These are phyloP conservation scores for Lasioglossum baleicum DNA, from an alignment of 1,140 invertebrate species.

Conservation along the genomic window DNA sequence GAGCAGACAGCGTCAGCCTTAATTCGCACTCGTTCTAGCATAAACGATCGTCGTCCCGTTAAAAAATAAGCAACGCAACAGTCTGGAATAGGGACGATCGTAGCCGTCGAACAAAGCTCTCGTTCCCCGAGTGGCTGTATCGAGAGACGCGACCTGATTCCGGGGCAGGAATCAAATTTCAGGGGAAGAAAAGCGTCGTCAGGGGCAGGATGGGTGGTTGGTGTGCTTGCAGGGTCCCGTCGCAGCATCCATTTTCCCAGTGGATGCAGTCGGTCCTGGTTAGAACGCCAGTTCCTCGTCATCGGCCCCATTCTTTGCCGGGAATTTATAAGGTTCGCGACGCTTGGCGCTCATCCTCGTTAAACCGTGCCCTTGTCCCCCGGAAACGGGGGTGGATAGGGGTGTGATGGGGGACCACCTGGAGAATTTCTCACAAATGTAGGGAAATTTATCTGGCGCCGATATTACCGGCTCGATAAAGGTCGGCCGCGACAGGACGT, in stretches of 20 bases:
- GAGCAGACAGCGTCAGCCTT: too few species aligned
- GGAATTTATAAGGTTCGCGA: slow-evolving; percentile 46
- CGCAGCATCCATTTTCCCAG: slow-evolving; percentile 21
- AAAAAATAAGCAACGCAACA: too few species aligned
- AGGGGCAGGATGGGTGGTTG: too few species aligned
- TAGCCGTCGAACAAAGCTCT: too few species aligned
- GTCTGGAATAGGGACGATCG: too few species aligned
- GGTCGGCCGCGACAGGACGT: background rate
- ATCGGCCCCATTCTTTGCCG: slow-evolving; percentile 31
- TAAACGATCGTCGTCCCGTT: too few species aligned
- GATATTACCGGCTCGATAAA: slow-evolving; percentile 47
- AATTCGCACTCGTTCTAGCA: too few species aligned
- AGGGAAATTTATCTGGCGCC: slow-evolving; percentile 42
- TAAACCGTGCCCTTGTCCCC: slow-evolving; percentile 21
- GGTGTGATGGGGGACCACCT: slow-evolving; percentile 13
- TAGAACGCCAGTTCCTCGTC: slow-evolving; percentile 22
- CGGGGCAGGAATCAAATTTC: too few species aligned
- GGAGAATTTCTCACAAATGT: slow-evolving; percentile 46
- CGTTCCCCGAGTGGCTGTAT: too few species aligned
- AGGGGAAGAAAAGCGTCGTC: too few species aligned
- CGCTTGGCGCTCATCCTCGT: slow-evolving; percentile 22
- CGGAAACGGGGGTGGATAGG: background rate
- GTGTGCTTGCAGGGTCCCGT: background rate
- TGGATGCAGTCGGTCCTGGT: slow-evolving; percentile 15
- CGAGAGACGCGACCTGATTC: too few species aligned